These are phyloP conservation scores for Siniperca scherzeri DNA, from an alignment of 2,797 vertebrate genomes.

Conservation along the genomic window DNA sequence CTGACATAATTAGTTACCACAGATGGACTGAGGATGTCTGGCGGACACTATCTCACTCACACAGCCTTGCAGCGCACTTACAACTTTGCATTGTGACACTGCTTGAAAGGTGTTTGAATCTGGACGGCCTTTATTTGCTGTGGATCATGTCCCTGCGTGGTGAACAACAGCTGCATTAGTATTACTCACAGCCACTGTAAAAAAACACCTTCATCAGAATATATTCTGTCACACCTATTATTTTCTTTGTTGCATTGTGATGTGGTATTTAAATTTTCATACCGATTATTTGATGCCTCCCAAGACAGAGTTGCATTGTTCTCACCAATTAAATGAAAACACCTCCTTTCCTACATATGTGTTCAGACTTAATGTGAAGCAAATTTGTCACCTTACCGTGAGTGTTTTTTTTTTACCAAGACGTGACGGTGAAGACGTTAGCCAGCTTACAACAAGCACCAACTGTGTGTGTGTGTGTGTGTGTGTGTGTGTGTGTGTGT, in stretches of 20 bases:
- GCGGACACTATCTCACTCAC: slow-evolving; percentile 57
- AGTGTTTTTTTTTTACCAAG: not conserved
- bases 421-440: not conserved
- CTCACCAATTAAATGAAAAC: slow-evolving; percentile 3
- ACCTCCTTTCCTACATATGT: not conserved
- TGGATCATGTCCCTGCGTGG: slow-evolving; percentile 9
- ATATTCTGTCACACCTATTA: slow-evolving; percentile 1
- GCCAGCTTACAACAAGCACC: not conserved
- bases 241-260: slow-evolving; percentile 1
- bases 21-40: slow-evolving; percentile 72
- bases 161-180: slow-evolving; percentile 27
- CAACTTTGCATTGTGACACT: slow-evolving; percentile 40
- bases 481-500: not conserved
- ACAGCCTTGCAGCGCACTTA: slow-evolving; percentile 40
- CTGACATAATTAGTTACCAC: slow-evolving; percentile 73
- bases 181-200: not conserved
- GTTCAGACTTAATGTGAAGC: slow-evolving; percentile 8
- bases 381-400: not conserved
- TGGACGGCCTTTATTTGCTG: slow-evolving; percentile 16
- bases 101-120: slow-evolving; percentile 38
- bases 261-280: not conserved
- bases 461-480: not conserved
- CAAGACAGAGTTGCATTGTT: not conserved
- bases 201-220: not conserved
- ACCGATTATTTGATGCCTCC: slow-evolving; percentile 26